Percentiles rank a stretch among this genome's conserved stretches.
Conservation (phyloP, 1,140 invertebrate species). For the Lethrus apterus region DNA sequence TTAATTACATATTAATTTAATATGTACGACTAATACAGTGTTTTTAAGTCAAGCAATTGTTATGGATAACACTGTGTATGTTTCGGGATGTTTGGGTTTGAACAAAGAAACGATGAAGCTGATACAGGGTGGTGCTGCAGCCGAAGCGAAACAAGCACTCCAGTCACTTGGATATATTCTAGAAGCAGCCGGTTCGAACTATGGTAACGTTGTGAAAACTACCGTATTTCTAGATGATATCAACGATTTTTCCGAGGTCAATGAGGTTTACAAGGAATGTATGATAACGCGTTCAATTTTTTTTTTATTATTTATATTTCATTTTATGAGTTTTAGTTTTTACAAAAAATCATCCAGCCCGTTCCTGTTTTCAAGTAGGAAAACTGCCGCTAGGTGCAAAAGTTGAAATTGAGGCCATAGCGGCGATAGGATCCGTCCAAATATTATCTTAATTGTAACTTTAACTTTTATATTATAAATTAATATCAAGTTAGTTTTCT, state of each 20-base stretch:
- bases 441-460: slow-evolving; percentile 25
- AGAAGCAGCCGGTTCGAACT: slow-evolving; percentile 60
- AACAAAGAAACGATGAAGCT: slow-evolving; percentile 59
- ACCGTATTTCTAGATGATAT: slow-evolving; percentile 78
- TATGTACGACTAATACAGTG: slow-evolving; percentile 6
- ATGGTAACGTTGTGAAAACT: slow-evolving; percentile 74
- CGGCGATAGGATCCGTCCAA: slow-evolving; percentile 56
- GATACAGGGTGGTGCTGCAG: slow-evolving; percentile 63
- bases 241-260: slow-evolving; percentile 72
- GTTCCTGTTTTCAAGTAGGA: slow-evolving; percentile 70
- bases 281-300: slow-evolving; percentile 42
- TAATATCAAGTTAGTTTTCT: too few relatives aligned
- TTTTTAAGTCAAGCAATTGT: slow-evolving; percentile 69
- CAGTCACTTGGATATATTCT: slow-evolving; percentile 71
- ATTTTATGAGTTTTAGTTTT: slow-evolving; percentile 54
- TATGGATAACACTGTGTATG: slow-evolving; percentile 74
- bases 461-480: too few relatives aligned
- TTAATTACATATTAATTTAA: too few relatives aligned
- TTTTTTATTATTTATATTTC: slow-evolving; percentile 13
- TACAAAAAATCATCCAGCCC: slow-evolving; percentile 62
- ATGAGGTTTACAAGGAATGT: slow-evolving; percentile 83
- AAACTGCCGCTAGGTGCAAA: slow-evolving; percentile 64
- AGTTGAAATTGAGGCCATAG: slow-evolving; percentile 76
- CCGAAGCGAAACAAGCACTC: slow-evolving; percentile 67
- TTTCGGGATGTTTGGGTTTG: slow-evolving; percentile 79